Base-by-base conservation (phyloP, 2,888 invertebrate species). In the Drosophila multiciliata region DNA sequence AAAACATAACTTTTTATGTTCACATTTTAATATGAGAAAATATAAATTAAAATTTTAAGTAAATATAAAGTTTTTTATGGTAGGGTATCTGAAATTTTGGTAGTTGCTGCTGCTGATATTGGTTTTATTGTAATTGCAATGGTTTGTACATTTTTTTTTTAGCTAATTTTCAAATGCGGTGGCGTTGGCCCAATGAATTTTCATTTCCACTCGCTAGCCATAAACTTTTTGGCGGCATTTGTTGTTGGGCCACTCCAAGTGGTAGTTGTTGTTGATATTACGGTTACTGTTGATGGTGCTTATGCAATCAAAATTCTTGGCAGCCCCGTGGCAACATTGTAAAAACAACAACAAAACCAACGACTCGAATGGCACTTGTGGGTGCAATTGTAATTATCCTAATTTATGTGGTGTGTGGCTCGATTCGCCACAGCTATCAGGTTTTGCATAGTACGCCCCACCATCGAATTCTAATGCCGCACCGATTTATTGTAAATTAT, bases 341-440 rank as follows among this genome's bases (percentile, higher is more conserved):
- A 66, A 58, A 26, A 73, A 65, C 49, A 7, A 48, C 12, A 49
- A n/a, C 26, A 49, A 38, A 38, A 11, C 15, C 54, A 67, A 58
- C 63, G 52, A 29, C 74, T 77, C 83, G 76, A 90, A 88, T 88
- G 81, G 87, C 86, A 87, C 89, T 90, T 87, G 87, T 87, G 87
- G 90, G 90, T 87, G 87, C 87, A 87, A 90, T 89, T 89, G 90
- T 90, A 87, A 87, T 90, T 87, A 87, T 88, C 87, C 87, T 83
- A 90, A 90, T 89, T 87, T 87, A 87, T 87, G 87, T 89, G 83
- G 80, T 75, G 59, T 73, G 62, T 52, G 54, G 77, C 78, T 70
- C 68, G 52, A 59, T 65, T 61, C 45, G 48, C 42, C 23, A 55
- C 49, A 49, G 42, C 45, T 58, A 36, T 29, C 55, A 52, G 61